Evolutionary conservation across 2,888 invertebrate species (phyloP).

Genomic region (Anagyrus pseudococci): DNA sequence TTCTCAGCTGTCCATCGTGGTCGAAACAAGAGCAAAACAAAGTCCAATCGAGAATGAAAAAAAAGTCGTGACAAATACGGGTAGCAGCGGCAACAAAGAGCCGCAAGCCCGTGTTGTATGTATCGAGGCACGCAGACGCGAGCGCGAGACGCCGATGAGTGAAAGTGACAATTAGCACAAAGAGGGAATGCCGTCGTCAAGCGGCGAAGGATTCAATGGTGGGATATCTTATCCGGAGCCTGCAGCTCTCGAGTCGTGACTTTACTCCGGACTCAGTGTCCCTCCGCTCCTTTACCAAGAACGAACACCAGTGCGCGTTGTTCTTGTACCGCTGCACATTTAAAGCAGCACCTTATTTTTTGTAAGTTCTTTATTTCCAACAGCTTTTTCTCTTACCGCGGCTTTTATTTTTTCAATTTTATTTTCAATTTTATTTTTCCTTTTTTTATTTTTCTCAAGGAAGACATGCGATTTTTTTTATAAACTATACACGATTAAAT

Average conservation of each 20-base stretch:
- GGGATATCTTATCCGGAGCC: conserved; percentile 41
- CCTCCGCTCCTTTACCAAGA: conserved; percentile 42
- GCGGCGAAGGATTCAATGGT: conserved; percentile 42
- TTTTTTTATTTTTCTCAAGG: background rate
- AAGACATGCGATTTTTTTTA: no score
- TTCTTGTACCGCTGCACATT: conserved; percentile 19
- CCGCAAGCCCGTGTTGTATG: no score
- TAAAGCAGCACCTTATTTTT: no score
- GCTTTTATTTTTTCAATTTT: background rate
- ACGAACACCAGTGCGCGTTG: conserved; percentile 36
- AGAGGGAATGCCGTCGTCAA: conserved; percentile 43
- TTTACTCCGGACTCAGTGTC: conserved; percentile 50
- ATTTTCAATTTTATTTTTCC: background rate
- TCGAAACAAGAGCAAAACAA: no score
- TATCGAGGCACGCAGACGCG: no score
- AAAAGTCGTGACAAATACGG: no score
- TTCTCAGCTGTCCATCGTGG: no score
- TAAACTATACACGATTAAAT: no score
- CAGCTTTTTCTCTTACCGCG: no score
- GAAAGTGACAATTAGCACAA: conserved; percentile 56
- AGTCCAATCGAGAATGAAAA: no score
- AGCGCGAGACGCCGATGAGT: conserved; percentile 46
- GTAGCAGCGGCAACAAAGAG: no score
- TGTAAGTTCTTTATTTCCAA: no score
- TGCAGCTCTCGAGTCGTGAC: conserved; percentile 8